These are phyloP conservation scores for Catotricha subobsoleta DNA, from an alignment of 2,888 invertebrate species.

Conservation along the genomic window DNA sequence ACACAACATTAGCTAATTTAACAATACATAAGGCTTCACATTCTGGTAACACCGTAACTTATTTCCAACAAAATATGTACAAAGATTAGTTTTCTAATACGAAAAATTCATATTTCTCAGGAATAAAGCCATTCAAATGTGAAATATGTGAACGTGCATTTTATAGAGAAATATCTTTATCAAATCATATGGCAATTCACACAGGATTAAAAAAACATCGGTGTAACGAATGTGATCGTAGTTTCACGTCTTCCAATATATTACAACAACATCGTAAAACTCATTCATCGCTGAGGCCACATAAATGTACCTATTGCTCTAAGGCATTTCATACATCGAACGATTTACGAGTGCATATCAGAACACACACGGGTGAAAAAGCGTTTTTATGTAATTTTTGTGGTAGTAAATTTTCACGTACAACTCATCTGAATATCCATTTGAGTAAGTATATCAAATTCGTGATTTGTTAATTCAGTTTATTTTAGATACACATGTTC, in stretches of 20 bases:
- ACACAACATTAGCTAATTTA: slow-evolving; percentile 13
- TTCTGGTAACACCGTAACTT: neutral
- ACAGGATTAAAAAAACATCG: neutral
- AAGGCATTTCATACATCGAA: slow-evolving; percentile 3
- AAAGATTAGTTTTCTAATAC: neutral
- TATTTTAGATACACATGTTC: too few relatives aligned
- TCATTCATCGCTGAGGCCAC: neutral
- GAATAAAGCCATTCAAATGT: neutral
- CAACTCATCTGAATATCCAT: slow-evolving; percentile 2
- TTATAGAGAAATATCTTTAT: neutral
- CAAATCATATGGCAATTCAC: neutral
- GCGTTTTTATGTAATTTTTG: neutral
- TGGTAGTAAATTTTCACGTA: neutral
- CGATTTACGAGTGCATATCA: neutral
- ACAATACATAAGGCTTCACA: neutral
- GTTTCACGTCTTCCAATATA: neutral
- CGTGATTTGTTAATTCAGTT: too few relatives aligned
- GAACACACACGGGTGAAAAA: neutral
- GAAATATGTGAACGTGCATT: neutral
- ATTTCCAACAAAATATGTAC: neutral
- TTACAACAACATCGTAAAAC: slow-evolving; percentile 2
- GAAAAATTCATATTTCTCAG: too few relatives aligned
- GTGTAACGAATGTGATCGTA: slow-evolving; percentile 1
- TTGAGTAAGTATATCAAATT: slow-evolving; percentile 1
- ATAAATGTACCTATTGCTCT: neutral